Evolutionary conservation across 2,888 invertebrate species (phyloP).

Genomic region (Synanthedon vespiformis): DNA sequence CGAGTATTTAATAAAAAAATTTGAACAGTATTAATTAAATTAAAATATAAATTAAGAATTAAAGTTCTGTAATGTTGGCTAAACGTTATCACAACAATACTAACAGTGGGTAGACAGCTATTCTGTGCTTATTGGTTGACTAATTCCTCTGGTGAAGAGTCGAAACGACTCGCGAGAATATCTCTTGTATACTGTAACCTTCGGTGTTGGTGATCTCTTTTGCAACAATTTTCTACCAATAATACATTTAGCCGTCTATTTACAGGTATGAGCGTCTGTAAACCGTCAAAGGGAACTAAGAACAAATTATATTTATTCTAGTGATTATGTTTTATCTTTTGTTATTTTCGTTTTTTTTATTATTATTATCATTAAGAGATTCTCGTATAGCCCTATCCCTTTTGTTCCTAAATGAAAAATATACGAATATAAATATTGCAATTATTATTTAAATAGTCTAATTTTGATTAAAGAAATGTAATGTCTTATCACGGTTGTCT

Average conservation of each 20-base stretch:
- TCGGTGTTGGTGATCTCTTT: slow-evolving; percentile 19
- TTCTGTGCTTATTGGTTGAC: background rate
- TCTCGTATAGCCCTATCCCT: slow-evolving; percentile 31
- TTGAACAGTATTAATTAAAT: no score
- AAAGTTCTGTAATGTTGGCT: background rate
- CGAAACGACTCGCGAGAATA: slow-evolving; percentile 1
- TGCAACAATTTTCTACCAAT: slow-evolving; percentile 4
- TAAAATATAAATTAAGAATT: background rate
- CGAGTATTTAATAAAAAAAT: no score
- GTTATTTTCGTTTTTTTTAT: slow-evolving; percentile 21
- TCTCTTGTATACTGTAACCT: slow-evolving; percentile 11
- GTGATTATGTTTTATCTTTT: slow-evolving; percentile 26
- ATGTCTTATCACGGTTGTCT: background rate
- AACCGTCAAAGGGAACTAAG: slow-evolving; percentile 41
- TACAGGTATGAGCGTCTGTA: slow-evolving; percentile 56
- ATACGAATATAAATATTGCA: slow-evolving; percentile 4
- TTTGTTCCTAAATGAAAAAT: slow-evolving; percentile 40
- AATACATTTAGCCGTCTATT: slow-evolving; percentile 27
- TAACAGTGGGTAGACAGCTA: background rate
- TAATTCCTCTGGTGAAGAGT: background rate
- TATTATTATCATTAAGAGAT: slow-evolving; percentile 33
- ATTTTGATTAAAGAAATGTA: slow-evolving; percentile 12
- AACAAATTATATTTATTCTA: slow-evolving; percentile 31
- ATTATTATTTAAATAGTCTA: no score
- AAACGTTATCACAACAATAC: no score